Percentiles rank a stretch among this genome's conserved stretches.
Evolutionary conservation across 2,113 vertebrate species (phyloP).

Genomic region (Fulica atra): DNA sequence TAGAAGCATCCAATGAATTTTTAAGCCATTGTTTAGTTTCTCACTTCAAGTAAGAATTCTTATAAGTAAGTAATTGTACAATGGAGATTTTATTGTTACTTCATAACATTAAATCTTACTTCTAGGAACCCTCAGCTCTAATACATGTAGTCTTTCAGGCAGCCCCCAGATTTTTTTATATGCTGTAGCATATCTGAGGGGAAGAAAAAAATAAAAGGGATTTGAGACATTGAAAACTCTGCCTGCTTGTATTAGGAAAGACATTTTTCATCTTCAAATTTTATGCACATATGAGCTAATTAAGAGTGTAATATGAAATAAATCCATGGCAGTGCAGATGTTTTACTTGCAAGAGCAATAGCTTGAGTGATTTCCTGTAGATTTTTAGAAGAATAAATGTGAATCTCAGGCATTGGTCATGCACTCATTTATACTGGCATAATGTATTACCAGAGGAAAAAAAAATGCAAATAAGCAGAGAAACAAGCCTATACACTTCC

Average conservation of each 20-base stretch:
- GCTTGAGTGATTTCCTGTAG: conserved; percentile 20
- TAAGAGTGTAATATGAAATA: conserved; percentile 30
- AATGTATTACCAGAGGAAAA: conserved; percentile 21
- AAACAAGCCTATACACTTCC: not conserved
- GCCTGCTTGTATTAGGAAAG: not conserved
- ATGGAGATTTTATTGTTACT: not conserved
- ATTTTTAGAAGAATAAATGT: conserved; percentile 43
- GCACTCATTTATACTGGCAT: conserved; percentile 3
- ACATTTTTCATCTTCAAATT: conserved; percentile 40
- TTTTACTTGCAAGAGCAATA: conserved; percentile 26
- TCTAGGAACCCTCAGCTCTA: not conserved
- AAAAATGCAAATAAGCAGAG: conserved; percentile 7
- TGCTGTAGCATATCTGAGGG: not conserved
- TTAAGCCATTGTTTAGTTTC: not conserved
- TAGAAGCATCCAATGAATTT: not conserved
- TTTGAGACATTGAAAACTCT: not conserved
- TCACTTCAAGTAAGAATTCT: not conserved
- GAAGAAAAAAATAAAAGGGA: conserved; percentile 11
- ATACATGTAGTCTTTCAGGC: not conserved
- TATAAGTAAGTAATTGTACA: not conserved
- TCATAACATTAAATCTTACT: not conserved
- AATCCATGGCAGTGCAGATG: not conserved
- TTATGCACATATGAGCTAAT: conserved; percentile 34
- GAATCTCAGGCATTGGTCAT: not conserved
- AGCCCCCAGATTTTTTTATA: not conserved